Evolutionary conservation across 1,140 invertebrate genomes (phyloP).

Genomic region (Drosophila setifemur): DNA sequence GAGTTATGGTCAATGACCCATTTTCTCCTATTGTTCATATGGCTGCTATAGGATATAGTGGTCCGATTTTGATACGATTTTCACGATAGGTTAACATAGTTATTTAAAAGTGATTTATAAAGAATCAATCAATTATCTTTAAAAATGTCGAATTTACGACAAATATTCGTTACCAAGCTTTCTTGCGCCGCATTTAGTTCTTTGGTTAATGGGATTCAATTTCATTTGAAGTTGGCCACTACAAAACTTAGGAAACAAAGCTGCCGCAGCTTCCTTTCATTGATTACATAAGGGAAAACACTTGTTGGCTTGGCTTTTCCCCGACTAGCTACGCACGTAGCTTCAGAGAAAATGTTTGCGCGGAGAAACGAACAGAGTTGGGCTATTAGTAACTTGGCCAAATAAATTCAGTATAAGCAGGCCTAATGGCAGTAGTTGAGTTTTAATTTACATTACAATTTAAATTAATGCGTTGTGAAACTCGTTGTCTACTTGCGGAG

Average conservation of each 20-base stretch:
- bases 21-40: too few relatives aligned
- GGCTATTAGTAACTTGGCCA: conserved; percentile 49
- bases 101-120: too few relatives aligned
- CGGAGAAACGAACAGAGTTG: conserved; percentile 47
- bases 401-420: conserved; percentile 65
- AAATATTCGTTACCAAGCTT: too few relatives aligned
- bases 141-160: too few relatives aligned
- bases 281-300: conserved; percentile 46
- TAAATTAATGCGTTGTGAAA: conserved; percentile 34
- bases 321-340: conserved; percentile 11
- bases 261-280: conserved; percentile 34
- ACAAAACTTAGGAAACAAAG: conserved; percentile 48
- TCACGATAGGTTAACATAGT: too few relatives aligned
- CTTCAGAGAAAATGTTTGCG: conserved; percentile 2
- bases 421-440: conserved; percentile 41
- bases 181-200: conserved; percentile 3
- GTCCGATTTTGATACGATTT: too few relatives aligned
- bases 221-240: conserved; percentile 56
- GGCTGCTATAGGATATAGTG: too few relatives aligned
- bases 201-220: conserved; percentile 75
- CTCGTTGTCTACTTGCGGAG: conserved; percentile 42
- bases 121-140: too few relatives aligned
- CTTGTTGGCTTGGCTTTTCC: conserved; percentile 31
- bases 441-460: conserved; percentile 31
- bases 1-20: too few relatives aligned